phyloP scores from a whole-genome alignment of 2,797 vertebrate genomes.

The Cercopithecus neglectus region DNA sequence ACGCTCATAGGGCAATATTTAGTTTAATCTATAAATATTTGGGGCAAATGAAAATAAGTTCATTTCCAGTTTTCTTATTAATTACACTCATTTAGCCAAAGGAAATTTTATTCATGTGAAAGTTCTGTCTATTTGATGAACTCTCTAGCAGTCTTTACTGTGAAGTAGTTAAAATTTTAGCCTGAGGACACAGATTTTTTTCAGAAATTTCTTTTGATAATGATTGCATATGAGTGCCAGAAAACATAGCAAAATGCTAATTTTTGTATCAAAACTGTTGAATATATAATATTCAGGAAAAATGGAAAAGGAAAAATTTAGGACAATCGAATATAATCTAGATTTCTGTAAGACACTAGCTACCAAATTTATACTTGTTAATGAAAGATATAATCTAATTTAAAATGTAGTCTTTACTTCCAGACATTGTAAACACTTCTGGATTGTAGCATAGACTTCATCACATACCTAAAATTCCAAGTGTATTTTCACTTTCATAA shows the following conservation, averaged over 20 bases:
- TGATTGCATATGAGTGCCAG: conserved; percentile 57
- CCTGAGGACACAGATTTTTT: not conserved
- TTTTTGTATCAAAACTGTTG: not conserved
- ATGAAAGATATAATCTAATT: not conserved
- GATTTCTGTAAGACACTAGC: not conserved
- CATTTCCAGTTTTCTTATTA: conserved; percentile 50
- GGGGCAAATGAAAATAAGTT: not conserved
- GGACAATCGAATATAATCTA: not conserved
- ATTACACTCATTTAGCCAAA: conserved; percentile 54
- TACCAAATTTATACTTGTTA: not conserved
- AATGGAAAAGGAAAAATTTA: not conserved
- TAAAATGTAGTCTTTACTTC: not conserved
- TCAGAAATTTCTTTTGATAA: conserved; percentile 61
- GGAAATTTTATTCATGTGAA: conserved; percentile 43
- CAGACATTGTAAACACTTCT: not conserved
- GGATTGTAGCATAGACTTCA: not conserved
- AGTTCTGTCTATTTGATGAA: conserved; percentile 66
- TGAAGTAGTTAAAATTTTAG: conserved; percentile 70
- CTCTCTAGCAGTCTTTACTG: conserved; percentile 64
- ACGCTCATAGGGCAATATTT: not conserved
- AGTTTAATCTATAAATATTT: conserved; percentile 6
- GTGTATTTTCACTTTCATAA: not conserved
- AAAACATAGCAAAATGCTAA: conserved; percentile 36
- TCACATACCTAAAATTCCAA: not conserved
- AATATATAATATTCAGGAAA: not conserved